A percentile compares a stretch with the other conserved stretches of the same genome.
Conservation (phyloP, 2,113 vertebrate species). For the Verasper variegatus region DNA sequence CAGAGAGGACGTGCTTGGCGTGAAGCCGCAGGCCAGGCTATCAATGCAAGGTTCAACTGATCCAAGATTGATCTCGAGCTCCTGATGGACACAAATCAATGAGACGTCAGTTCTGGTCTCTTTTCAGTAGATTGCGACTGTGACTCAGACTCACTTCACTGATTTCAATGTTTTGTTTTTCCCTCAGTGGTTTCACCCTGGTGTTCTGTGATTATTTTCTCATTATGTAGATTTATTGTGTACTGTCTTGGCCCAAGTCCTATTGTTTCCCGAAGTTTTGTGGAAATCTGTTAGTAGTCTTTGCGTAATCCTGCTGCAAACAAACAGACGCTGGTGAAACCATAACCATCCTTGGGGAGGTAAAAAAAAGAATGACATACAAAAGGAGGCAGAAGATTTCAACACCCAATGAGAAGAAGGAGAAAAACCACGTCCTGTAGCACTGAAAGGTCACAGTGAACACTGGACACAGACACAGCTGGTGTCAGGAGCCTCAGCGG, state of each 20-base stretch:
- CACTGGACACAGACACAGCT: slow-evolving; percentile 45
- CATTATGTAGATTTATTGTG: too few relatives aligned
- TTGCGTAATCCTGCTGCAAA: background rate
- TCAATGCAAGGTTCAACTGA: background rate
- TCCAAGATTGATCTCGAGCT: background rate
- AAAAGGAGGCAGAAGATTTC: background rate
- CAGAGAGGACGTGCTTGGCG: background rate
- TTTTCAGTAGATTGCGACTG: slow-evolving; percentile 67
- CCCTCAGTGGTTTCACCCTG: background rate
- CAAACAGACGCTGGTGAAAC: too few relatives aligned
- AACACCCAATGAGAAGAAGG: background rate
- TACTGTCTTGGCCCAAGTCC: too few relatives aligned
- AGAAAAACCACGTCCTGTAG: slow-evolving; percentile 10
- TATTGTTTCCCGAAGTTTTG: background rate
- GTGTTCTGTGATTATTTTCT: too few relatives aligned
- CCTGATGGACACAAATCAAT: background rate
- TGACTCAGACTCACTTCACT: background rate
- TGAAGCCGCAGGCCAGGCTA: background rate
- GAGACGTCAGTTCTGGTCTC: background rate
- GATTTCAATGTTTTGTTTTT: background rate
- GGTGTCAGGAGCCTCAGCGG: slow-evolving; percentile 32
- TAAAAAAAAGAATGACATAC: background rate
- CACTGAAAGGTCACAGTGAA: slow-evolving; percentile 38
- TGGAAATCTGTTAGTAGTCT: background rate
- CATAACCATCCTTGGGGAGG: too few relatives aligned